Evolutionary conservation across 2,113 vertebrate genomes (phyloP).

Genomic region (Eleginops maclovinus): DNA sequence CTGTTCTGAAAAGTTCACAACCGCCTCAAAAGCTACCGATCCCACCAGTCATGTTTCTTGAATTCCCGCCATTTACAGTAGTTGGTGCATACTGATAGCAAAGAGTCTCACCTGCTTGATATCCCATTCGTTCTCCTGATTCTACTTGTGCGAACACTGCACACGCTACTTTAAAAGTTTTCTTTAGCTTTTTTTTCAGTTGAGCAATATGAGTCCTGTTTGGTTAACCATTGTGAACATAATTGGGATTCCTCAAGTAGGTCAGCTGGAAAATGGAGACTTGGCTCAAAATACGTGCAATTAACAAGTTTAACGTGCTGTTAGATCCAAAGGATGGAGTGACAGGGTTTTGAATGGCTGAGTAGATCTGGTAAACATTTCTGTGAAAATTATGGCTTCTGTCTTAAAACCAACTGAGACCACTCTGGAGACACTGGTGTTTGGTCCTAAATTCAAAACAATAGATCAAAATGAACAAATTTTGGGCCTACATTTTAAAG

Average conservation of each 20-base stretch:
- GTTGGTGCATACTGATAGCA: not conserved
- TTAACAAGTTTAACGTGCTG: not conserved
- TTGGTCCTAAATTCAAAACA: not conserved
- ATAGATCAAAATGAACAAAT: not conserved
- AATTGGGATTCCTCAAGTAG: constrained; percentile 24
- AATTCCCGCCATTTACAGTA: too few species aligned
- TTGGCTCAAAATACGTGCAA: not conserved
- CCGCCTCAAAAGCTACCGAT: not conserved
- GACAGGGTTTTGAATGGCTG: not conserved
- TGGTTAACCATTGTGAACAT: not conserved
- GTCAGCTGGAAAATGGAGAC: constrained; percentile 48
- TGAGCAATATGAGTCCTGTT: not conserved
- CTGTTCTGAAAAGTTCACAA: not conserved
- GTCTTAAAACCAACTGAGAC: not conserved
- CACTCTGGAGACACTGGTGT: too few species aligned
- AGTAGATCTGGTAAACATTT: not conserved
- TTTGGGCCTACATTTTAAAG: not conserved
- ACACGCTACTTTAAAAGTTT: not conserved
- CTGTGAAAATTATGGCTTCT: not conserved
- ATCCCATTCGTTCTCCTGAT: not conserved
- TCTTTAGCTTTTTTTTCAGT: not conserved
- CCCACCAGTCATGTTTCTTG: not conserved
- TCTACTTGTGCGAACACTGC: not conserved
- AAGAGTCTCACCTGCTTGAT: not conserved
- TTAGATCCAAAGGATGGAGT: not conserved